Evolutionary conservation across 2,888 invertebrate species (phyloP), one percentile per base, ranked within the genome.

Genomic region (Hymenopus coronatus): DNA sequence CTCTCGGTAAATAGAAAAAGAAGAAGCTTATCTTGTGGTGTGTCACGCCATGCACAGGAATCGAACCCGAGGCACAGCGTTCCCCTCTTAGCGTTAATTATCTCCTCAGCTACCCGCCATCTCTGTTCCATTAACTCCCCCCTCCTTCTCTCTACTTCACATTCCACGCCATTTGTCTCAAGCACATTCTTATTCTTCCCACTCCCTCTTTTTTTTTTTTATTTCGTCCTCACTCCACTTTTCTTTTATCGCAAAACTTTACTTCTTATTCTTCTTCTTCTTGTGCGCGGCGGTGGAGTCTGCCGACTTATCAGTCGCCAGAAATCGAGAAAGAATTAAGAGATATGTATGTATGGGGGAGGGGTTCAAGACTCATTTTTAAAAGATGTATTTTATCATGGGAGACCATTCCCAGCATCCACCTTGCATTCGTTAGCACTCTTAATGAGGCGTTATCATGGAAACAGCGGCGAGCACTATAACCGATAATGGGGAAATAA

Each of bases 151-250:
- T 85, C 87, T 81, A 54, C 86, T 85, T 88, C 88, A 82, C 89
- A 89, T 89, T 89, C 89, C 89, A 88, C 89, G 86, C 89, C 89
- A 89, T 89, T 89, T 89, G 89, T 89, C 89, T 89, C 89, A 30
- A 87, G 89, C 86, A 89, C 89, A 88, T 89, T 88, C 88, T 89
- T 88, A 88, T 89, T 89, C 89, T 86, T 82, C 28, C 82, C 82
- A 27, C 28, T 87, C 28, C 82, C 82, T 70, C 82, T 85, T 81
- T 46, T 27, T 28, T n/a, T 46, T 81, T 81, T 70, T 86, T 86
- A 54, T 86, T 86, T 86, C 54, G 25, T 81, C 54, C 28, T 86
- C 70, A 86, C 70, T 81, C 54, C 54, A 70, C 54, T 70, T 70
- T 70, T 70, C 54, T 70, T 70, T 70, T 70, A 70, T 70, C 54